Evolutionary conservation across 2,113 vertebrate genomes (phyloP), one percentile per base, ranked within the genome.

Genomic region (Clarias gariepinus): DNA sequence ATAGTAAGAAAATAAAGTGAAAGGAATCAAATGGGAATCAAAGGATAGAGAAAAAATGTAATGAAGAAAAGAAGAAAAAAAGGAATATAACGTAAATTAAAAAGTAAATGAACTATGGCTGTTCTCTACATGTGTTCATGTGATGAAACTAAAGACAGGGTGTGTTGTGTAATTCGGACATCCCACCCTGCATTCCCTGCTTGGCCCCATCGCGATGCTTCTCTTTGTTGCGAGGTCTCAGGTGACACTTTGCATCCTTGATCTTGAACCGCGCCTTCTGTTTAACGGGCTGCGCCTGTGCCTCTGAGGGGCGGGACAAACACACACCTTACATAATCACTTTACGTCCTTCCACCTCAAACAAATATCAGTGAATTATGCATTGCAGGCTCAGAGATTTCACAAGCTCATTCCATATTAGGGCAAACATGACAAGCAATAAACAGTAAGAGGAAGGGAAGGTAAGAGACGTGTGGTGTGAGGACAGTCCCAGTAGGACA

Each of bases 231-330:
- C 96, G 96, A 55, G 97, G 97, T 47, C 92, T 93, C 86, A 99
- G 95, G 90, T 97, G 97, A 89, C 98, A 99, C 87, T 98, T 99
- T 84, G 97, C 96, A 1, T 98, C 98, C 92, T 97, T 97, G 91
- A 99, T 97, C 95, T 98, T 99, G 90, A 99, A 99, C 28, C 96
- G 95, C 69, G 96, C 96, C 90, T 97, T 98, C 93, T 98, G 98
- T 86, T 97, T 97, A 93, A 98, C 93, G 64, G 96, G 96, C 5
- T 95, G 92, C 0, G 94, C 91, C 64, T 96, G 69, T 0, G 93
- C 91, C 90, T 97, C 98, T 98, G 90, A 88, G 63, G 86, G 85
- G 86, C 60, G 89, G 85, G 86, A 91, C 74, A 87, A 33, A 41
- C 83, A 71, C 66, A 79, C 64, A 11, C 52, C 63, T 84, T 85